Evolutionary conservation across 2,797 vertebrate species (phyloP).

Genomic region (Gymnocypris eckloni): DNA sequence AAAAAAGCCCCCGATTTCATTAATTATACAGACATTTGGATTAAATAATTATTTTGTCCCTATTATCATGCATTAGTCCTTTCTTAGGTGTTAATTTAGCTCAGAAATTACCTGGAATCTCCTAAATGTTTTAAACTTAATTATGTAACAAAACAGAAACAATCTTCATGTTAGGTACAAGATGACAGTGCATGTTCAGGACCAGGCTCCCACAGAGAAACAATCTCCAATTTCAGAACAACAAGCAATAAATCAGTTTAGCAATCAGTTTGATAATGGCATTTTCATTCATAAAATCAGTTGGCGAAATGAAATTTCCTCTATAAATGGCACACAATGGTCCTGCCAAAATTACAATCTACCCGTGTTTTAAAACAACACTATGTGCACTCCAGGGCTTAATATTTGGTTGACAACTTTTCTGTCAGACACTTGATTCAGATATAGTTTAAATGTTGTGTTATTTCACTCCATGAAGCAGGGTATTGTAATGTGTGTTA

Average conservation of each 20-base stretch:
- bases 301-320: constrained; percentile 3
- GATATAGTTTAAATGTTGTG: constrained; percentile 4
- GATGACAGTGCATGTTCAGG: not conserved
- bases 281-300: constrained; percentile 18
- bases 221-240: constrained; percentile 17
- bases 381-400: constrained; percentile 9
- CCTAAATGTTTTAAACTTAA: constrained; percentile 5
- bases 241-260: constrained; percentile 8
- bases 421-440: constrained; percentile 35
- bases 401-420: constrained; percentile 32
- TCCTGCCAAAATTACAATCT: not conserved
- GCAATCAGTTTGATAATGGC: not conserved
- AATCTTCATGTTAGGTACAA: not conserved
- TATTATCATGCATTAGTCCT: constrained; percentile 42
- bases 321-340: not conserved
- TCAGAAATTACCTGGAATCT: constrained; percentile 17
- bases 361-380: constrained; percentile 27
- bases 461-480: constrained; percentile 18
- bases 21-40: constrained; percentile 35
- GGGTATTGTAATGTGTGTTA: constrained; percentile 2
- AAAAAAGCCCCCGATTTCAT: constrained; percentile 42
- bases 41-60: constrained; percentile 33
- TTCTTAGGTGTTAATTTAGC: constrained; percentile 33
- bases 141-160: constrained; percentile 25
- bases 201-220: constrained; percentile 1